Conservation (phyloP, 2,113 vertebrate genomes). For the Pipra filicauda region DNA sequence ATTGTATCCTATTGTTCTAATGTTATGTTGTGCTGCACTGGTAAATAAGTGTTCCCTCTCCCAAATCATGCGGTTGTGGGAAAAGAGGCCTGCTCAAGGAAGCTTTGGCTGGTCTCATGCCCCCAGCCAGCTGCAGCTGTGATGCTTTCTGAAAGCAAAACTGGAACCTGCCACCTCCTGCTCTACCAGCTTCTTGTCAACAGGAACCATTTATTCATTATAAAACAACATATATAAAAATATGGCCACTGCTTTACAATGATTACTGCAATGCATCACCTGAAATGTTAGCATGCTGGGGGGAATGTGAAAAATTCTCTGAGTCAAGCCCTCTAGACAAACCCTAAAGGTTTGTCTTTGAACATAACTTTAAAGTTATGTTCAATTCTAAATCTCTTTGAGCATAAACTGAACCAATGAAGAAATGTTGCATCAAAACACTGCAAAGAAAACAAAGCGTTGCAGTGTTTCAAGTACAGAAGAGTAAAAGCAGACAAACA, state of each 20-base stretch:
- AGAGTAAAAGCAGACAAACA: slow-evolving; percentile 34
- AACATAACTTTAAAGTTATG: slow-evolving; percentile 34
- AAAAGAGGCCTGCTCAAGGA: neutral
- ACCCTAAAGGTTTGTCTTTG: slow-evolving; percentile 9
- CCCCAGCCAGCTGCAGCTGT: neutral
- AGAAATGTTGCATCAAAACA: neutral
- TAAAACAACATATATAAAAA: neutral
- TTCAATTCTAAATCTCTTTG: slow-evolving; percentile 30
- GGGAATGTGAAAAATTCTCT: neutral
- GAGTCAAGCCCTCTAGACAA: slow-evolving; percentile 27
- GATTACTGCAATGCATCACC: neutral
- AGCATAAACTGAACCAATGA: neutral
- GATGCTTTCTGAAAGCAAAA: neutral
- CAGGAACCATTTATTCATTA: neutral
- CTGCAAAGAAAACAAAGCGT: neutral
- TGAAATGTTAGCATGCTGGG: neutral
- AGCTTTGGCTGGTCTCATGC: neutral
- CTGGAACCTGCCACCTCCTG: neutral
- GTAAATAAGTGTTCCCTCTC: neutral
- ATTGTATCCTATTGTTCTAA: neutral
- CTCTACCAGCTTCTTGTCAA: neutral
- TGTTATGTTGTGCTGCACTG: neutral
- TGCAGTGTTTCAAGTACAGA: neutral
- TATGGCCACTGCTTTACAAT: neutral
- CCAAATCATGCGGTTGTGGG: neutral